phyloP scores from a whole-genome alignment of 2,888 invertebrate species.

The Lymantria monacha region DNA sequence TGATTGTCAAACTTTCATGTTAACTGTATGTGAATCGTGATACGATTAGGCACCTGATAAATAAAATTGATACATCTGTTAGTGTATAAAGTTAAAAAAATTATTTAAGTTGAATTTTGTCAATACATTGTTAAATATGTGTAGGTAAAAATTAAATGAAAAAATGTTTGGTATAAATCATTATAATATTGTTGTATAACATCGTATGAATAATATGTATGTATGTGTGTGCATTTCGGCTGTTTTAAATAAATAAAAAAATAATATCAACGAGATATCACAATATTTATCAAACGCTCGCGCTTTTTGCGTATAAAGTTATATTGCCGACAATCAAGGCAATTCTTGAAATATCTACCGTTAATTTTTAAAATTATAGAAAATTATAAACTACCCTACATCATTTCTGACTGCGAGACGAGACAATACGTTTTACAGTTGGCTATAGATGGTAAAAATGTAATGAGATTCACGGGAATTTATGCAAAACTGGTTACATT shows the following conservation, averaged over 20 bases:
- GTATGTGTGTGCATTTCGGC: not conserved
- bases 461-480: no score
- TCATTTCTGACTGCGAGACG: no score
- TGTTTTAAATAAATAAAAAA: not conserved
- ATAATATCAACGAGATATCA: not conserved
- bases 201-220: not conserved
- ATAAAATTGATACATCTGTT: constrained; percentile 10
- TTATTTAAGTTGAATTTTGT: constrained; percentile 8
- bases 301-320: not conserved
- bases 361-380: no score
- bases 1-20: constrained; percentile 31
- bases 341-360: no score
- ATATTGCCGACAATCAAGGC: no score
- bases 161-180: not conserved
- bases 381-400: no score
- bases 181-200: constrained; percentile 1
- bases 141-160: constrained; percentile 10
- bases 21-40: constrained; percentile 26
- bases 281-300: not conserved
- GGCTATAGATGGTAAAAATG: no score
- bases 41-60: constrained; percentile 32
- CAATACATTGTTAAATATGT: constrained; percentile 5
- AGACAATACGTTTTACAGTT: no score
- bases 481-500: no score
- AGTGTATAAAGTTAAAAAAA: constrained; percentile 9